These are phyloP conservation scores for Danio jaintianensis DNA, from an alignment of 2,797 vertebrate genomes.

Conservation along the genomic window DNA sequence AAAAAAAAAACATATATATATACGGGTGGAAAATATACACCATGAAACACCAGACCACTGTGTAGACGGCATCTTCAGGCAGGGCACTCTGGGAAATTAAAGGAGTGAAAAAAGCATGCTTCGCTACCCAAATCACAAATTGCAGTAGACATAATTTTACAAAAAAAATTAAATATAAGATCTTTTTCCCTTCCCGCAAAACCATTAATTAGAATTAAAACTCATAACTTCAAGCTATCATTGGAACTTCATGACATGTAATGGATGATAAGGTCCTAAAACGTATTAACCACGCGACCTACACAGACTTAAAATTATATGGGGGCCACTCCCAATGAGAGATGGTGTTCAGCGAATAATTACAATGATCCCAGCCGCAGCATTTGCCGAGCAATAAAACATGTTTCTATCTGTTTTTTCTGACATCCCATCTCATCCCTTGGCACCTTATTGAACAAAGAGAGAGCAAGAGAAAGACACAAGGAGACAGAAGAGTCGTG, in stretches of 20 bases:
- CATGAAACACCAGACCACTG: slow-evolving; percentile 20
- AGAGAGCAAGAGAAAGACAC: slow-evolving; percentile 51
- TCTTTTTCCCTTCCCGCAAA: slow-evolving; percentile 41
- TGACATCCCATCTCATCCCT: slow-evolving; percentile 77
- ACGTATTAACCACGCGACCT: slow-evolving; percentile 71
- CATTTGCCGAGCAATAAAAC: slow-evolving; percentile 76
- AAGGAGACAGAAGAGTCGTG: slow-evolving; percentile 46
- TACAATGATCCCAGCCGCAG: slow-evolving; percentile 70
- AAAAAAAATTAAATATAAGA: slow-evolving; percentile 24
- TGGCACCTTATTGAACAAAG: slow-evolving; percentile 72
- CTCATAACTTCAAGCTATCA: slow-evolving; percentile 68
- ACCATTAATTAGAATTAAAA: slow-evolving; percentile 66
- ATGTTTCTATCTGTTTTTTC: slow-evolving; percentile 73
- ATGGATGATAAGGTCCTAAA: slow-evolving; percentile 66
- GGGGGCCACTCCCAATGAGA: slow-evolving; percentile 68
- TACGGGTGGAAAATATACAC: neutral
- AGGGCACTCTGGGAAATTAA: slow-evolving; percentile 45
- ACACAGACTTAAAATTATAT: slow-evolving; percentile 69
- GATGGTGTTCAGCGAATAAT: slow-evolving; percentile 73
- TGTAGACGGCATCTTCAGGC: slow-evolving; percentile 28
- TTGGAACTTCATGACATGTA: slow-evolving; percentile 69
- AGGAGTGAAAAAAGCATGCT: slow-evolving; percentile 45
- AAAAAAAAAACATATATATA: neutral
- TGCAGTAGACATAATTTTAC: slow-evolving; percentile 56
- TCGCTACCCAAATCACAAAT: slow-evolving; percentile 59